Conservation (phyloP, 2,797 vertebrate genomes). For the Urosaurus nigricauda region DNA sequence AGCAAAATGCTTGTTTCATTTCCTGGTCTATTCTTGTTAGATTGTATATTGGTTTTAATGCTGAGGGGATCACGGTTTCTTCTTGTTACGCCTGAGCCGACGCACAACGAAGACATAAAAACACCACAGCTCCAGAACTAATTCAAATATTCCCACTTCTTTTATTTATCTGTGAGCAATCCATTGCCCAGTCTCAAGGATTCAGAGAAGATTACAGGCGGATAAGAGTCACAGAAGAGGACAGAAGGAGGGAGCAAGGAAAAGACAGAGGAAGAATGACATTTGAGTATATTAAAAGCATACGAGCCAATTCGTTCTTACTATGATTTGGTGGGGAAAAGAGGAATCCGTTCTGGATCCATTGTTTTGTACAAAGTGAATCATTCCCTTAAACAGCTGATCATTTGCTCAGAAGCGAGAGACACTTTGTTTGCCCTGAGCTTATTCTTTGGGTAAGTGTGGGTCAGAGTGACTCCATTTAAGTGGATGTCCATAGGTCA, state of each 20-base stretch:
- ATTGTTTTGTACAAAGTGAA: not conserved
- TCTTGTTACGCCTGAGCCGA: too few relatives aligned
- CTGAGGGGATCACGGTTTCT: too few relatives aligned
- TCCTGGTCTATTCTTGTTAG: too few relatives aligned
- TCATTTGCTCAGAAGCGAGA: not conserved
- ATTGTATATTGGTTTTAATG: too few relatives aligned
- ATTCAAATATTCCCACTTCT: not conserved
- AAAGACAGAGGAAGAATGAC: accelerated
- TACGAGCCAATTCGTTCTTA: too few relatives aligned
- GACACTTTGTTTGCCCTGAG: not conserved
- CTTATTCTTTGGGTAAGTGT: not conserved
- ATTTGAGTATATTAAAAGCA: not conserved
- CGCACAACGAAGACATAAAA: not conserved
- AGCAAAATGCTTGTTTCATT: too few relatives aligned
- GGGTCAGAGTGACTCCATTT: not conserved
- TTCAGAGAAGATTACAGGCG: not conserved
- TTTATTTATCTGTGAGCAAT: not conserved
- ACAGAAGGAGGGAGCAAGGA: not conserved
- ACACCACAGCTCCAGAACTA: too few relatives aligned
- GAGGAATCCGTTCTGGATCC: not conserved
- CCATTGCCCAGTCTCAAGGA: not conserved
- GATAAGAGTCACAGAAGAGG: not conserved
- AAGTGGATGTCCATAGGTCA: accelerated
- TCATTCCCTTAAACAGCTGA: not conserved
- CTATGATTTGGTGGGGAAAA: not conserved